Evolutionary conservation across 2,888 invertebrate species (phyloP).

Genomic region (Melieria crassipennis): DNA sequence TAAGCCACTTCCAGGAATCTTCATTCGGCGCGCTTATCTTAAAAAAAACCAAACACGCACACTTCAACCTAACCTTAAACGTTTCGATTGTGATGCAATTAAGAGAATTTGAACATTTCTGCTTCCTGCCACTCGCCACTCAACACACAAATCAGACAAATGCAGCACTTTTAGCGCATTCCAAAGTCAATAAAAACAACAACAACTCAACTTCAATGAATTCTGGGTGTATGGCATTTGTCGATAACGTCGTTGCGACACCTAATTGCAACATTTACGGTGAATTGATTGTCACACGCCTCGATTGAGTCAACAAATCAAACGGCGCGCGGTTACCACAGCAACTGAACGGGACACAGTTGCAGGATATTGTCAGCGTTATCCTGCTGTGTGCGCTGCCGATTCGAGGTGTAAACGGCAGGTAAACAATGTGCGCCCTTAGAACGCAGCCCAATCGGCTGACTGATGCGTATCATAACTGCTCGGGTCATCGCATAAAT

Average conservation of each 20-base stretch:
- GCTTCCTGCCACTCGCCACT: too few species aligned
- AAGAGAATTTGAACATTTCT: too few species aligned
- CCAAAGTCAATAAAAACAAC: conserved; percentile 20
- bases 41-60: too few species aligned
- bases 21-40: too few species aligned
- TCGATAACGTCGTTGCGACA: conserved; percentile 23
- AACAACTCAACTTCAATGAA: neutral
- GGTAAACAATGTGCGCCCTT: neutral
- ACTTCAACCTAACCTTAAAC: too few species aligned
- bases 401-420: neutral
- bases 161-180: conserved; percentile 18
- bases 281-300: conserved; percentile 55
- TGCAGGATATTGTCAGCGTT: neutral
- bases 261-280: conserved; percentile 51
- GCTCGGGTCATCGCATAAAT: conserved; percentile 55
- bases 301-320: conserved; percentile 1
- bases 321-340: neutral
- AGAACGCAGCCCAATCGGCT: conserved; percentile 13
- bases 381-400: neutral
- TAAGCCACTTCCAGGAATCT: too few species aligned
- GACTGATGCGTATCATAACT: conserved; percentile 55
- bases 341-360: neutral
- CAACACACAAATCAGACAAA: too few species aligned
- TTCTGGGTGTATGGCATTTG: conserved; percentile 13
- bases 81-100: too few species aligned